These are phyloP conservation scores for Mystacornis crossleyi DNA, from an alignment of 2,113 vertebrate species.

Conservation along the genomic window DNA sequence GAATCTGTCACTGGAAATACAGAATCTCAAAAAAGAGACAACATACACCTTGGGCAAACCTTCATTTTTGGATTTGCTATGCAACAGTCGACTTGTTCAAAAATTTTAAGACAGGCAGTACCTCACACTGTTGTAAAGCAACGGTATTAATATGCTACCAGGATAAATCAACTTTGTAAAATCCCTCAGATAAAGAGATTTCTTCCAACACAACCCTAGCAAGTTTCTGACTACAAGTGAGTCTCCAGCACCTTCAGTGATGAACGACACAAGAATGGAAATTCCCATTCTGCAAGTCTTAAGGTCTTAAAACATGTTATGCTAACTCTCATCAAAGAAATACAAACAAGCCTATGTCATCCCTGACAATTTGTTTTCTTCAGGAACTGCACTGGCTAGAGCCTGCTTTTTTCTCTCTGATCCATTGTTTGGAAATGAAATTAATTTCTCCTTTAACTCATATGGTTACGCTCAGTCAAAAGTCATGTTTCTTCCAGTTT, in stretches of 20 bases:
- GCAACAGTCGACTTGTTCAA: background rate
- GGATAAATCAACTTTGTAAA: background rate
- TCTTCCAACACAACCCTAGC: background rate
- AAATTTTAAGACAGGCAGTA: background rate
- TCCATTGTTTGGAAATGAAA: background rate
- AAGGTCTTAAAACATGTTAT: background rate
- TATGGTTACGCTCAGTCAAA: background rate
- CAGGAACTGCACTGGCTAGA: background rate
- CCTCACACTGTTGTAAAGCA: background rate
- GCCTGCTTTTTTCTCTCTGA: background rate
- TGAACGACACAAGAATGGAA: background rate
- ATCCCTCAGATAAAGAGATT: background rate
- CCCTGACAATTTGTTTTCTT: background rate
- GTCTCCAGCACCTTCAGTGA: background rate
- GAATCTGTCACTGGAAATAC: rapidly evolving
- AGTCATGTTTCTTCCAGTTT: background rate
- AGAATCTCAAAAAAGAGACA: background rate
- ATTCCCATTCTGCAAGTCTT: background rate
- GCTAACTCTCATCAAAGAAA: background rate
- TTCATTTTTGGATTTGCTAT: background rate
- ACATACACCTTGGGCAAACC: background rate
- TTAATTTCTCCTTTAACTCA: background rate
- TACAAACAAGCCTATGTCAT: background rate
- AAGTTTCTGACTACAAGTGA: background rate
- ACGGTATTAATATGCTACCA: background rate